These are phyloP conservation scores for Apodemia duryi DNA, from an alignment of 2,888 invertebrate species.

Conservation along the genomic window DNA sequence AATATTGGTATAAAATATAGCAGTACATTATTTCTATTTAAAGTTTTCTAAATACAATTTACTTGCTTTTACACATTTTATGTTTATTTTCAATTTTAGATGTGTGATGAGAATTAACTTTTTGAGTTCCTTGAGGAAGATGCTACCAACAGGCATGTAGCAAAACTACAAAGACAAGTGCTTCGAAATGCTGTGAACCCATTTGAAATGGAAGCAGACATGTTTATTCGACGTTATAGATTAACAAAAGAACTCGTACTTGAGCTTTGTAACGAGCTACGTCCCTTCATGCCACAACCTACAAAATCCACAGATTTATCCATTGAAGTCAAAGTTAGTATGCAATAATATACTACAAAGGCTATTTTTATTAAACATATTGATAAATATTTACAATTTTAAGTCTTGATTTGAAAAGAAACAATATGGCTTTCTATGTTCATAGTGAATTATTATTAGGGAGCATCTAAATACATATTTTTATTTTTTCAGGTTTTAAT, in stretches of 20 bases:
- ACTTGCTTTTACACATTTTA: no score
- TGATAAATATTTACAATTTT: not conserved
- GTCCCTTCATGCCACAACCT: constrained; percentile 3
- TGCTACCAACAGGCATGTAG: not conserved
- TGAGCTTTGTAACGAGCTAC: constrained; percentile 18
- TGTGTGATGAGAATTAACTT: not conserved
- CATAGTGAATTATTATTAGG: no score
- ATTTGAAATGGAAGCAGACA: not conserved
- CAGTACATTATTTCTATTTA: no score
- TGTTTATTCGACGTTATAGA: not conserved
- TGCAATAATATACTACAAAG: not conserved
- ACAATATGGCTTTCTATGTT: no score
- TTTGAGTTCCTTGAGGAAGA: not conserved
- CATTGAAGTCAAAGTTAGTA: constrained; percentile 15
- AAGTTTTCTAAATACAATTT: no score
- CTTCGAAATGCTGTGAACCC: not conserved
- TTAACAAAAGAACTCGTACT: constrained; percentile 10
- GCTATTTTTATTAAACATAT: no score
- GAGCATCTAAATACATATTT: not conserved
- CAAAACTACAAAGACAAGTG: not conserved
- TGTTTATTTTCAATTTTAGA: not conserved
- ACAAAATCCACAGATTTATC: constrained; percentile 17
- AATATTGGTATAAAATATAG: no score
- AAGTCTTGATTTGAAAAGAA: not conserved
- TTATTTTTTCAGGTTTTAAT: constrained; percentile 21